Evolutionary conservation across 2,113 vertebrate genomes (phyloP), one percentile per base, ranked within the genome.

Genomic region (Genyomyrus donnyi): DNA sequence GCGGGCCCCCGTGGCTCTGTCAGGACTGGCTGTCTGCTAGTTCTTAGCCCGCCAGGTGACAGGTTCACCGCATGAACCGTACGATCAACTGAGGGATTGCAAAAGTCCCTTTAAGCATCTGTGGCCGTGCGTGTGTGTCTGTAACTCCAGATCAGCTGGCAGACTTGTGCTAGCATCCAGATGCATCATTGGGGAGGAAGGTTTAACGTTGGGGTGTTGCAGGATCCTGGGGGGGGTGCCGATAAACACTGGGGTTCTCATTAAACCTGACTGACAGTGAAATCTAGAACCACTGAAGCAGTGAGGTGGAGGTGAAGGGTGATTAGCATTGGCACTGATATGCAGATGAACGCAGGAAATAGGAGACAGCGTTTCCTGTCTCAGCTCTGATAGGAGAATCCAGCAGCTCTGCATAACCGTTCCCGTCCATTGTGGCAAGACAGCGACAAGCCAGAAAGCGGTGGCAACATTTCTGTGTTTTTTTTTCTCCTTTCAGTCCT

Each of bases 201-300:
- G 35, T 19, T 27, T 80, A 6, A 88, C 1, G 13, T 15, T 77
- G 17, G 35, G 31, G 35, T 80, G 35, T 27, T 74, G 13, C 88
- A 77, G 46, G 48, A 46, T 80, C 13, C 4, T 80, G 88, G n/a
- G 46, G 46, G 31, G 27, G 88, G 50, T 56, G 74, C 31, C 31
- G 88, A 84, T 39, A 50, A 83, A 39, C 35, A 21, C 48, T 13
- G 74, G 80, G 49, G 31, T 89, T 21, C 74, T 56, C 50, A 56
- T 52, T 56, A 89, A 48, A 80, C 46, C 35, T 80, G 80, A 56
- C 56, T 89, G 74, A 48, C 52, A 86, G 89, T 91, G 88, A 89
- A 91, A 88, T 90, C 70, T 83, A 83, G 88, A 90, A 49, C 58
- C 86, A 27, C 80, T 56, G 62, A 84, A 88, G 66, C 24, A 49